Evolutionary conservation across 2,888 invertebrate species (phyloP).

Genomic region (Sesamia inferens): DNA sequence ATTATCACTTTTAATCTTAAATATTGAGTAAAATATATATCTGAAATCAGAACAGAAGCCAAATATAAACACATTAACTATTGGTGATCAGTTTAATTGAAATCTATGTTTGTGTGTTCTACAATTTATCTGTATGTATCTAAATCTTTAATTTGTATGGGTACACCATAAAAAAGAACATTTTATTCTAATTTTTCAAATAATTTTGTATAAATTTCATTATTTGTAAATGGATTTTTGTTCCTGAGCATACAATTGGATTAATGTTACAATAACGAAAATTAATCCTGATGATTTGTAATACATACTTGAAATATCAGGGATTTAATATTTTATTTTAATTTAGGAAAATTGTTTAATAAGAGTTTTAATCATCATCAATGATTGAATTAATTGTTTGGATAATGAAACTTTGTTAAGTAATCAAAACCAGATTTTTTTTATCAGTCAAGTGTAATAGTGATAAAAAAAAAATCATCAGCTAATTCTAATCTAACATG

Average conservation of each 20-base stretch:
- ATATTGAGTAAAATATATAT: not conserved
- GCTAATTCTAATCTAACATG: conserved; percentile 46
- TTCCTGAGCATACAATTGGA: not conserved
- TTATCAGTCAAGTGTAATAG: conserved; percentile 49
- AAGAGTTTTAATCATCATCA: not conserved
- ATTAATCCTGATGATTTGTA: no score
- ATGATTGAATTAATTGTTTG: not conserved
- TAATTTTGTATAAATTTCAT: no score
- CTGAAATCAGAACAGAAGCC: not conserved
- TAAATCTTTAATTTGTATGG: no score
- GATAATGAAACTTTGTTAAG: not conserved
- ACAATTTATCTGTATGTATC: not conserved
- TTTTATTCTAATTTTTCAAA: no score
- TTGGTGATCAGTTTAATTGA: not conserved
- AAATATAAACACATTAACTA: not conserved
- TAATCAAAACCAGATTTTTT: conserved; percentile 11
- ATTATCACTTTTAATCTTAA: not conserved
- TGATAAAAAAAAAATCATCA: conserved; percentile 49
- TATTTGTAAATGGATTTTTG: not conserved
- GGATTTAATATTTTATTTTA: not conserved
- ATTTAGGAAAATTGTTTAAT: not conserved
- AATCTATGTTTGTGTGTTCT: not conserved
- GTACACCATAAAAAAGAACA: no score
- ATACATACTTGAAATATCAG: not conserved
- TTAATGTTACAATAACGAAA: not conserved